Evolutionary conservation across 2,797 vertebrate species (phyloP).

Genomic region (Sparus aurata): DNA sequence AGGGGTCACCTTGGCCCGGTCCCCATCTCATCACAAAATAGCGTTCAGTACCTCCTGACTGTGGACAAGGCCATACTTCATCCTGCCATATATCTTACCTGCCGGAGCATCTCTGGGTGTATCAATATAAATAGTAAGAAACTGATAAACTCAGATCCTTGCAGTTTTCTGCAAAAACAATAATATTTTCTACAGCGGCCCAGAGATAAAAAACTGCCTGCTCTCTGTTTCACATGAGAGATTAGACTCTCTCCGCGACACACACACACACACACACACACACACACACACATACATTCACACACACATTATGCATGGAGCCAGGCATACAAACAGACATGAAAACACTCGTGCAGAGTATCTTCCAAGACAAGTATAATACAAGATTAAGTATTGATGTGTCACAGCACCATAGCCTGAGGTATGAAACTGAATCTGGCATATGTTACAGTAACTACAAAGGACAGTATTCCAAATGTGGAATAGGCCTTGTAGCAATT

Average conservation of each 20-base stretch:
- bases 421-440: constrained; percentile 66
- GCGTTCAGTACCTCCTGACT: constrained; percentile 74
- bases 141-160: constrained; percentile 72
- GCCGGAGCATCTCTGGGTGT: constrained; percentile 64
- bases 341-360: constrained; percentile 53
- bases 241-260: constrained; percentile 32
- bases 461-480: constrained; percentile 62
- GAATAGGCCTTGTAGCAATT: constrained; percentile 57
- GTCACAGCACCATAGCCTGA: constrained; percentile 69
- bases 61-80: constrained; percentile 80
- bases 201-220: constrained; percentile 62
- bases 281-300: neutral
- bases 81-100: constrained; percentile 75
- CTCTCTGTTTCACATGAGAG: constrained; percentile 54
- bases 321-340: constrained; percentile 54
- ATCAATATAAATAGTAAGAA: constrained; percentile 75
- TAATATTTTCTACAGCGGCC: constrained; percentile 59
- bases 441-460: constrained; percentile 65
- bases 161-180: constrained; percentile 54
- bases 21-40: constrained; percentile 83
- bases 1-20: constrained; percentile 85
- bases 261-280: constrained; percentile 3
- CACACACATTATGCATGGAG: constrained; percentile 32
- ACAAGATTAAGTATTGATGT: constrained; percentile 75
- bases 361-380: constrained; percentile 68